These are phyloP conservation scores for Mesorhabditis sp. DNA, from an alignment of 2,888 invertebrate species.

Conservation along the genomic window DNA sequence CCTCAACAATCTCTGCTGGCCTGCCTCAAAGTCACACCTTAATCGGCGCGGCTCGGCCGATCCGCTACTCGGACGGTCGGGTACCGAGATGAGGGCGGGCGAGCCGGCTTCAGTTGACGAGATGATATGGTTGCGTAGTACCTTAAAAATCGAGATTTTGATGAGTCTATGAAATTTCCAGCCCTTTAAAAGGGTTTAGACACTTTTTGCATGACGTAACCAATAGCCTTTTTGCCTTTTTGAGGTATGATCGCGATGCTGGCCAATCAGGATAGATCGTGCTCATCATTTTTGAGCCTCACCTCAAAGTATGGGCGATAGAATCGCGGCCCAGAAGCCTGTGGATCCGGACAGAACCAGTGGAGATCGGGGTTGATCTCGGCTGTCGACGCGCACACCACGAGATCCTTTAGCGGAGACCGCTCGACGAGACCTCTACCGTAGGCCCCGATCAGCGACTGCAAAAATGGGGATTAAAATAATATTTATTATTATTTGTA, in stretches of 20 bases:
- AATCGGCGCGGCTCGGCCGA: neutral
- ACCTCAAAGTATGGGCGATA: constrained; percentile 90
- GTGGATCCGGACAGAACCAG: constrained; percentile 27
- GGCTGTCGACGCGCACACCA: constrained; percentile 18
- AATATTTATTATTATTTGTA: neutral
- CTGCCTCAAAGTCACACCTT: neutral
- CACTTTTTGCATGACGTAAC: too few species aligned
- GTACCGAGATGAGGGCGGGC: neutral
- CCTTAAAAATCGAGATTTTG: too few species aligned
- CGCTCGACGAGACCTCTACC: constrained; percentile 25
- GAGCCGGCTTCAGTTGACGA: too few species aligned
- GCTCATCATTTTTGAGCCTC: constrained; percentile 3
- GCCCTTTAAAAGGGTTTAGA: too few species aligned
- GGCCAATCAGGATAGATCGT: neutral
- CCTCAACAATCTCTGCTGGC: too few species aligned
- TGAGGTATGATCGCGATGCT: too few species aligned
- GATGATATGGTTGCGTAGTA: too few species aligned
- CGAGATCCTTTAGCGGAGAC: constrained; percentile 23
- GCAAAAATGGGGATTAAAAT: constrained; percentile 2
- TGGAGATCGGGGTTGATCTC: constrained; percentile 38
- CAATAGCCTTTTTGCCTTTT: too few species aligned
- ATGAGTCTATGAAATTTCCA: too few species aligned
- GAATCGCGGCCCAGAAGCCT: constrained; percentile 71
- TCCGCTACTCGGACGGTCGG: neutral
- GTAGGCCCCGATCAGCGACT: constrained; percentile 27